Evolutionary conservation across 1,140 invertebrate species (phyloP), one percentile per base, ranked within the genome.

Genomic region (Drosophila grimshawi): DNA sequence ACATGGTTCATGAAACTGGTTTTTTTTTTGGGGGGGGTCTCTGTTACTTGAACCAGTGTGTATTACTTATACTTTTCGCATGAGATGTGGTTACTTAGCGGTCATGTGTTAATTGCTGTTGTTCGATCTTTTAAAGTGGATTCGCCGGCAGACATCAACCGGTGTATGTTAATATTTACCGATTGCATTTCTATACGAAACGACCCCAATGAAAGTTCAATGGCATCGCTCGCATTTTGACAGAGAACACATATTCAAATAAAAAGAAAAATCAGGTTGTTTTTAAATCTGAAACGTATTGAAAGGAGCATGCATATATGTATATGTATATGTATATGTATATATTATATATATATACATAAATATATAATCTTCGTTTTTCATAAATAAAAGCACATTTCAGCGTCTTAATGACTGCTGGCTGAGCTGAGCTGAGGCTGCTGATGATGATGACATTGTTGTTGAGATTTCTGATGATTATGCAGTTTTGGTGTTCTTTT

Each of bases 51-150:
- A 10, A 37, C 6, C 3, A 6, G 2, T 39, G 5, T 48, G 27
- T 33, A 55, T 55, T 6, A 46, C 55, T 8, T 43, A 10, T 7
- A 52, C 27, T 43, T 30, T 73, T 52, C n/a, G 32, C 39, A 49
- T 48, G 53, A 29, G 3, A 51, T 60, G 56, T 41, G 48, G 32
- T 60, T 68, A 80, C 60, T 86, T 88, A 71, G 62, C 83, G 68
- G 46, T n/a, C 71, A 66, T 71, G 76, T 88, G 83, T 63, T 86
- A 86, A 86, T 86, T 83, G 64, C 65, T 35, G 59, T 48, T 56
- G 59, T 5, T 45, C 48, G 63, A 86, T 72, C 52, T 59, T 43
- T n/a, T 43, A n/a, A 41, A n/a, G 39, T 43, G 2, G 10, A 19
- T 19, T 19, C 19, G 19, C 19, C 19, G 19, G 19, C 19, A 19